phyloP scores from a whole-genome alignment of 2,113 vertebrate genomes.

The Trogon melanurus region DNA sequence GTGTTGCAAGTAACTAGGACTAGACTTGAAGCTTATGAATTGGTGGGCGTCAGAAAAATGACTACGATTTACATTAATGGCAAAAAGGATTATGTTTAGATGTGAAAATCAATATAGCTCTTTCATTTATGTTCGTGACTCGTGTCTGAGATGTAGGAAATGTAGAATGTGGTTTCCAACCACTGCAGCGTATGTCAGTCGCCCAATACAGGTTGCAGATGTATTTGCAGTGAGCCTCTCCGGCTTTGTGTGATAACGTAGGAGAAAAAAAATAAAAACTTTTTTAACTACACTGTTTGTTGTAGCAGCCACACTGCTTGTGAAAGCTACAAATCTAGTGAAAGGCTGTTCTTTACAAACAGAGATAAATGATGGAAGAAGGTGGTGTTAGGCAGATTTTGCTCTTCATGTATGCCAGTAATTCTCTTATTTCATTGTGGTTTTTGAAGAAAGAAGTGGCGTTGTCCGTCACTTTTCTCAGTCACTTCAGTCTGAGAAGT shows the following conservation, averaged over 20 bases:
- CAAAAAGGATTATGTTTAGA: background rate
- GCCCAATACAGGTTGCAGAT: rapidly evolving
- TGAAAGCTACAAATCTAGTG: background rate
- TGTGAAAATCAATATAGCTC: background rate
- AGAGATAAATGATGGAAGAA: background rate
- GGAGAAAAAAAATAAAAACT: background rate
- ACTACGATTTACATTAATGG: background rate
- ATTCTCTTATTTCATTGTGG: background rate
- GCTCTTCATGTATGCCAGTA: background rate
- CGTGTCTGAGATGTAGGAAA: background rate
- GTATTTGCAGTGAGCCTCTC: background rate
- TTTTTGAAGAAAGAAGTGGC: background rate
- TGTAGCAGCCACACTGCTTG: background rate
- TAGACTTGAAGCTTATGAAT: background rate
- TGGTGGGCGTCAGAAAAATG: background rate
- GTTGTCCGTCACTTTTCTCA: background rate
- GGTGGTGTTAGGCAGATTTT: background rate
- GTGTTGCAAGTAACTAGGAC: background rate
- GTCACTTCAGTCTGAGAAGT: background rate
- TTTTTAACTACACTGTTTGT: background rate
- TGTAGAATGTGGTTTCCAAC: background rate
- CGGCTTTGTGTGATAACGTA: background rate
- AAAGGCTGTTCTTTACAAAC: background rate
- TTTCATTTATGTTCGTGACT: background rate
- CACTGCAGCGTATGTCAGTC: rapidly evolving